Evolutionary conservation across 2,888 invertebrate genomes (phyloP).

Genomic region (Apomyelois bistriatella): DNA sequence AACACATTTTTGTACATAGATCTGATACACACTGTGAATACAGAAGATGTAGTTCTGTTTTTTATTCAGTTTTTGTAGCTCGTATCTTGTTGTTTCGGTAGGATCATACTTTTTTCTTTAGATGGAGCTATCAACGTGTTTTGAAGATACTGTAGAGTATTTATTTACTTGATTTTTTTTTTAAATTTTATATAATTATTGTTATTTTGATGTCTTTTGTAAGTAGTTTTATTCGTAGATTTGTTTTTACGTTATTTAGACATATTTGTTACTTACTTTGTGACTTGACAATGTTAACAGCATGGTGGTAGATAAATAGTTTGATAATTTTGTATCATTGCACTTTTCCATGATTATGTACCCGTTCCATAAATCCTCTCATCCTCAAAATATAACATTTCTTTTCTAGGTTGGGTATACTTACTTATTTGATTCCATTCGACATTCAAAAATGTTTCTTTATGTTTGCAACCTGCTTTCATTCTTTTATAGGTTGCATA

Average conservation of each 20-base stretch:
- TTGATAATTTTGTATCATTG: background rate
- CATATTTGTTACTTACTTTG: slow-evolving; percentile 9
- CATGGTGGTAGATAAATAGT: slow-evolving; percentile 7
- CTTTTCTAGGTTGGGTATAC: no score
- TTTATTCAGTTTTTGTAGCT: background rate
- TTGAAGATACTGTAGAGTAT: slow-evolving; percentile 7
- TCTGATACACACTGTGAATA: background rate
- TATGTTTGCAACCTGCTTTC: slow-evolving; percentile 77
- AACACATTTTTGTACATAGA: slow-evolving; percentile 1
- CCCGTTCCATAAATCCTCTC: no score
- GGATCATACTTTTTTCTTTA: background rate
- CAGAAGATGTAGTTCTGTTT: slow-evolving; percentile 1
- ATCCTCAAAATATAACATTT: background rate
- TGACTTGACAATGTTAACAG: slow-evolving; percentile 13
- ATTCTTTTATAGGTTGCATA: slow-evolving; percentile 83
- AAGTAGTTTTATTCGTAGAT: background rate
- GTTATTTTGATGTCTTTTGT: background rate
- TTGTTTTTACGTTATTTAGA: background rate
- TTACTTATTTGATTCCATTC: background rate
- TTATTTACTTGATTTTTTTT: no score
- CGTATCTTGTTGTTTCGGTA: background rate
- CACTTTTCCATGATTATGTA: background rate
- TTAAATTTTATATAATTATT: no score
- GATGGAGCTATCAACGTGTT: background rate
- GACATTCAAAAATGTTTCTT: slow-evolving; percentile 40